phyloP scores from a whole-genome alignment of 2,113 vertebrate genomes.

The Thomomys bottae region DNA sequence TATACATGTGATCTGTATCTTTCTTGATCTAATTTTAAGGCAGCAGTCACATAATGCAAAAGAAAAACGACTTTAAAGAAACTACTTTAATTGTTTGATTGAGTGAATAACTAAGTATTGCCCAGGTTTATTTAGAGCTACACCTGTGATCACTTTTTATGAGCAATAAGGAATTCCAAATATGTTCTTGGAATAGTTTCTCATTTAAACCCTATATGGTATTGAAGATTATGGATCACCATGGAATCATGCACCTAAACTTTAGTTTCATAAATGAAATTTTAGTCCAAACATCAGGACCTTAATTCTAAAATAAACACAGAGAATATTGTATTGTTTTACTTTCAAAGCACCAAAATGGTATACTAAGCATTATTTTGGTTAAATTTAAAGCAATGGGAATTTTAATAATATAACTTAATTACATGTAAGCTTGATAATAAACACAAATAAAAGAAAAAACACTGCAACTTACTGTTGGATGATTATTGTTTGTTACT shows the following conservation, averaged over 20 bases:
- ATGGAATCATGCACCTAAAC: slow-evolving; percentile 41
- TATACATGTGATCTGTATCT: no score
- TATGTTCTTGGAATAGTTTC: background rate
- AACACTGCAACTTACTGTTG: slow-evolving; percentile 22
- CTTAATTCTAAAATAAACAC: slow-evolving; percentile 7
- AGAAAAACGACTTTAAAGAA: no score
- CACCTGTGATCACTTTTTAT: background rate
- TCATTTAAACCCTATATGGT: background rate
- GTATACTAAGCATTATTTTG: background rate
- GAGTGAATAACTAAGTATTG: background rate
- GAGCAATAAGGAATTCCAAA: background rate
- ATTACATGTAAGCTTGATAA: background rate
- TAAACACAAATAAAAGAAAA: background rate
- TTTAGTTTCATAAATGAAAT: background rate
- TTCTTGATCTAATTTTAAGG: background rate
- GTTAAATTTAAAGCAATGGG: slow-evolving; percentile 19
- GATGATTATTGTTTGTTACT: background rate
- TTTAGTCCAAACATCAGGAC: background rate
- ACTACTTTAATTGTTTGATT: background rate
- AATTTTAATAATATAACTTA: background rate
- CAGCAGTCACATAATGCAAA: no score
- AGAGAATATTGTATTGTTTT: background rate
- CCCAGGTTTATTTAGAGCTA: background rate
- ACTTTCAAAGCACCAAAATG: slow-evolving; percentile 1
- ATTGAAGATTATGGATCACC: background rate